phyloP scores from a whole-genome alignment of 2,888 invertebrate genomes.

The Zygaena filipendulae region DNA sequence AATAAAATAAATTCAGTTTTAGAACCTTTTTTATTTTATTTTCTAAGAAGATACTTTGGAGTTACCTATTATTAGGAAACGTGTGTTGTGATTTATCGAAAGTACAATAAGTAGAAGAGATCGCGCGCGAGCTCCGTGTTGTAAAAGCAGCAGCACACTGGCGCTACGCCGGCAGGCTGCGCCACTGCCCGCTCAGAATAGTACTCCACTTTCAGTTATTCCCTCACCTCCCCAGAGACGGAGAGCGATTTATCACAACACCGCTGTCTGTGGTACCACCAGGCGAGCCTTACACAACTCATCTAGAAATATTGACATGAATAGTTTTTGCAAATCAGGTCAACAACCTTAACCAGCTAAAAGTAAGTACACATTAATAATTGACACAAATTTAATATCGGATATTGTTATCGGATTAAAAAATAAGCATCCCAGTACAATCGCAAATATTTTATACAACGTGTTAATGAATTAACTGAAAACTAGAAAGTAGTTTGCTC shows the following conservation, averaged over 20 bases:
- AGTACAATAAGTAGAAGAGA: conserved; percentile 15
- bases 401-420: no score
- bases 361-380: no score
- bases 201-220: conserved; percentile 57
- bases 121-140: conserved; percentile 39
- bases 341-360: no score
- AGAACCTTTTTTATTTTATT: conserved; percentile 2
- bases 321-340: no score
- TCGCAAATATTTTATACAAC: no score
- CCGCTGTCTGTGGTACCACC: conserved; percentile 26
- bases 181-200: conserved; percentile 47
- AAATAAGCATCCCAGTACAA: no score
- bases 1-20: not conserved
- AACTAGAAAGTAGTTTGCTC: no score
- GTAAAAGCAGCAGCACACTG: conserved; percentile 53
- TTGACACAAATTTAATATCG: no score
- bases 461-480: no score
- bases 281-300: no score
- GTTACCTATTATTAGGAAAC: conserved; percentile 21
- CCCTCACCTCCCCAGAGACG: conserved; percentile 49
- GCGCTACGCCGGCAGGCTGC: conserved; percentile 31
- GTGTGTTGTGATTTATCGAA: conserved; percentile 8
- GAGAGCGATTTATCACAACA: conserved; percentile 50
- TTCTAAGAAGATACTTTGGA: no score
- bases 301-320: no score